phyloP scores from a whole-genome alignment of 2,888 invertebrate species.

The Pinctada fucata region DNA sequence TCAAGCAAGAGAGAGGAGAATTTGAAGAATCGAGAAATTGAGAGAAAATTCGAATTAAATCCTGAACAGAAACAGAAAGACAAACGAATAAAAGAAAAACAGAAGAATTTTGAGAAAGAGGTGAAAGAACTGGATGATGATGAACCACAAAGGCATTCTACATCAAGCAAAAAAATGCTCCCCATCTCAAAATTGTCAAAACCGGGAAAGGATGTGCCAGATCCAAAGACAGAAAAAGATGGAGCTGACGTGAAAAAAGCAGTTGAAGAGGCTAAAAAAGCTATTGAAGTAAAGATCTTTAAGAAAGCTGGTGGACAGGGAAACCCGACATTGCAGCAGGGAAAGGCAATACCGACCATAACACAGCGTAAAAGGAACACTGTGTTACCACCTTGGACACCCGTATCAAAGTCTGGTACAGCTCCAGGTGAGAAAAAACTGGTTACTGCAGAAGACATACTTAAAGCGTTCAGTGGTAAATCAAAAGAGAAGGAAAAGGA shows the following conservation, averaged over 20 bases:
- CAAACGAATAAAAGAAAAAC: slow-evolving; percentile 18
- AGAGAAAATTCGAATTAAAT: slow-evolving; percentile 27
- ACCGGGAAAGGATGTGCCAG: background rate
- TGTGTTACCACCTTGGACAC: slow-evolving; percentile 55
- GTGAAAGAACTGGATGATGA: slow-evolving; percentile 23
- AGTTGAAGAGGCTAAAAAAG: slow-evolving; percentile 31
- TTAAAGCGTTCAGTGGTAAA: slow-evolving; percentile 50
- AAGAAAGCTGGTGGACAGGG: slow-evolving; percentile 44
- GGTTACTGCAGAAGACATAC: slow-evolving; percentile 49
- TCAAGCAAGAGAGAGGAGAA: slow-evolving; percentile 38
- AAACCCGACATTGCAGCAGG: slow-evolving; percentile 6
- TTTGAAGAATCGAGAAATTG: slow-evolving; percentile 33
- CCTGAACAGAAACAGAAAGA: slow-evolving; percentile 17
- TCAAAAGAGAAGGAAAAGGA: slow-evolving; percentile 38
- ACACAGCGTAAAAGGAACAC: slow-evolving; percentile 43
- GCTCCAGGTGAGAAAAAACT: slow-evolving; percentile 45
- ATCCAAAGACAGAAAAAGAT: slow-evolving; percentile 5
- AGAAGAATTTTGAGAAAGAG: slow-evolving; percentile 23
- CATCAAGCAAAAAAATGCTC: background rate
- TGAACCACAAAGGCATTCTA: background rate
- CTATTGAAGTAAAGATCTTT: slow-evolving; percentile 33
- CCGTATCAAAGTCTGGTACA: slow-evolving; percentile 46
- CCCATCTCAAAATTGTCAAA: background rate
- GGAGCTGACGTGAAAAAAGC: slow-evolving; percentile 27
- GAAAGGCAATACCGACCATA: background rate